These are phyloP conservation scores for Nettapus auritus DNA, from an alignment of 2,113 vertebrate genomes.

Conservation along the genomic window DNA sequence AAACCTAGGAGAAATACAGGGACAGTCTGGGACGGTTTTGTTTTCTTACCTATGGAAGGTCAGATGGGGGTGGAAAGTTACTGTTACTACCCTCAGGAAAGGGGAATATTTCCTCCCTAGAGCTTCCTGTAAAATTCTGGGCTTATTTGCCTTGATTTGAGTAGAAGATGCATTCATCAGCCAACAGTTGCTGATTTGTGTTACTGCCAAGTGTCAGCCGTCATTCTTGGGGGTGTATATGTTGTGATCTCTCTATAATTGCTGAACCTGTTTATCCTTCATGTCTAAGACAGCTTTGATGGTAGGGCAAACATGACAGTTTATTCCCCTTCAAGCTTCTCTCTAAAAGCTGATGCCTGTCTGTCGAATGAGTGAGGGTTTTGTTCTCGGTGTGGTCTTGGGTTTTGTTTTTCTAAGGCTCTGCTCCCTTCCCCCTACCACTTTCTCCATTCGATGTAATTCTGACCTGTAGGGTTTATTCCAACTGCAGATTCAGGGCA, in stretches of 20 bases:
- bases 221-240: neutral
- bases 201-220: slow-evolving; percentile 10
- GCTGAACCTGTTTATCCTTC: slow-evolving; percentile 42
- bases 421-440: neutral
- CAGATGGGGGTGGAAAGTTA: neutral
- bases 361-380: neutral
- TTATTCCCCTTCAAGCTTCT: neutral
- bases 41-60: neutral
- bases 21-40: neutral
- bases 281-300: slow-evolving; percentile 6
- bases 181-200: neutral
- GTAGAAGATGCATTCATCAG: neutral
- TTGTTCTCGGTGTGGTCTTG: neutral
- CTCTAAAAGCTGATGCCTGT: neutral
- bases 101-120: neutral
- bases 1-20: neutral
- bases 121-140: neutral
- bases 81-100: neutral
- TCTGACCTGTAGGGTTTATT: slow-evolving; percentile 41
- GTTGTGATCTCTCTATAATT: slow-evolving; percentile 5
- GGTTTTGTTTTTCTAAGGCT: slow-evolving; percentile 59
- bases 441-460: neutral
- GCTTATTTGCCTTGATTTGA: slow-evolving; percentile 8
- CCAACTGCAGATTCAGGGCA: slow-evolving; percentile 93
- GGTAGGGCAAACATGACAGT: neutral